Evolutionary conservation across 2,888 invertebrate species (phyloP).

Genomic region (Rotaria magnacalcarata): DNA sequence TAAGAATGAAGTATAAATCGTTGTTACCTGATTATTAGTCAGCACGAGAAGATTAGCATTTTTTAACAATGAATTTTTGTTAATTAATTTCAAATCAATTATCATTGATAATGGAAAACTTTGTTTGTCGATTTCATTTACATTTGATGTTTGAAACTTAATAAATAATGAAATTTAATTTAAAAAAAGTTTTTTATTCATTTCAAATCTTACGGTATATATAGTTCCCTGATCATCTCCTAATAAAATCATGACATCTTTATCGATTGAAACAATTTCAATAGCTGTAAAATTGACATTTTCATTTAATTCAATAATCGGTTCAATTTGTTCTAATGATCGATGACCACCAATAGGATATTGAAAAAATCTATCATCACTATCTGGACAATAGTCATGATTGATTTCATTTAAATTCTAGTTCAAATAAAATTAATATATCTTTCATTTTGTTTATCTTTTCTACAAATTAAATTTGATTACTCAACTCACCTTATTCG

Average conservation of each 20-base stretch:
- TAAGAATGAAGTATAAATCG: not conserved
- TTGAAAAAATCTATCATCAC: constrained; percentile 7
- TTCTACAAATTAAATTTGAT: not conserved
- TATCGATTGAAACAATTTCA: not conserved
- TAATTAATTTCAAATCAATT: not conserved
- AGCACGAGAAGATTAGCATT: not conserved
- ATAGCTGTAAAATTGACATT: constrained; percentile 13
- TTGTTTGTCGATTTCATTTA: not conserved
- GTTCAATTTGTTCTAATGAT: not conserved
- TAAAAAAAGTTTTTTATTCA: too few relatives aligned
- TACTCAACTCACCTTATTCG: not conserved
- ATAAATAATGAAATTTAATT: not conserved
- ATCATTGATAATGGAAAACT: not conserved
- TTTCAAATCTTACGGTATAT: not conserved
- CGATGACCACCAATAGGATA: constrained; percentile 26
- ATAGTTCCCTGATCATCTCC: constrained; percentile 7
- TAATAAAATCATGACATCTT: not conserved
- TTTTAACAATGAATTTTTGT: not conserved
- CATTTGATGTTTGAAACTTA: not conserved
- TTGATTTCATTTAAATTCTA: constrained; percentile 14
- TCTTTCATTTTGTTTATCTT: not conserved
- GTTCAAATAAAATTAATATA: not conserved
- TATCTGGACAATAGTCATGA: constrained; percentile 30
- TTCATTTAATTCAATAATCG: not conserved
- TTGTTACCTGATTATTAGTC: not conserved